phyloP scores from a whole-genome alignment of 2,797 vertebrate genomes.

The Enteromius anoplus region DNA sequence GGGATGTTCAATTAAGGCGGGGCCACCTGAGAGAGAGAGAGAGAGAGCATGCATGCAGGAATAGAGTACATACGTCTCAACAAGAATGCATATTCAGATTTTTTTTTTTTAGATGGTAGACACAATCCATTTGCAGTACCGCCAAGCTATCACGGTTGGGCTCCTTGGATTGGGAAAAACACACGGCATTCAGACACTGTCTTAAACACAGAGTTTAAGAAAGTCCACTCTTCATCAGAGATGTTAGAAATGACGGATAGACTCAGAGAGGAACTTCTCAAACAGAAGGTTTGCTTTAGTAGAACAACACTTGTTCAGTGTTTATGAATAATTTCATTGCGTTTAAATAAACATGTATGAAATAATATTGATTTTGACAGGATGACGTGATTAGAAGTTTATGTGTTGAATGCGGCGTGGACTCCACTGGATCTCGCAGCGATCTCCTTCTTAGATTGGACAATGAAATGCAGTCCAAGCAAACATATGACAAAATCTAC shows the following conservation, averaged over 20 bases:
- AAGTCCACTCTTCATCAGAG: not conserved
- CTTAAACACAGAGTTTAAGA: constrained; percentile 21
- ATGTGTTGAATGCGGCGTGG: constrained; percentile 10
- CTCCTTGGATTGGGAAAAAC: constrained; percentile 17
- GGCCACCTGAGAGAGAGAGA: no score
- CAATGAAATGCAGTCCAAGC: constrained; percentile 10
- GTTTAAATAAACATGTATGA: not conserved
- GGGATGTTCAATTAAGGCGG: no score
- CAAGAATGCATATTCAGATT: not conserved
- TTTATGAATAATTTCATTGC: not conserved
- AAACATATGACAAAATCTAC: constrained; percentile 1
- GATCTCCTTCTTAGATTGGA: not conserved
- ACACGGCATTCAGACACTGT: constrained; percentile 9
- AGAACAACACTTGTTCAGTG: not conserved
- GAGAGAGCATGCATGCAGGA: no score
- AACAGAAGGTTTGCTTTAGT: constrained; percentile 19
- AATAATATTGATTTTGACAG: not conserved
- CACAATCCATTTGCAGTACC: not conserved
- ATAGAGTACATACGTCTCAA: no score
- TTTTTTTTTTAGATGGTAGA: not conserved
- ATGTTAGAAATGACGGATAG: not conserved
- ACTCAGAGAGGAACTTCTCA: not conserved
- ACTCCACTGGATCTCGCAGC: constrained; percentile 9
- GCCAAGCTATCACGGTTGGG: constrained; percentile 16
- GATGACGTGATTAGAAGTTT: constrained; percentile 11